Percentiles rank a stretch among this genome's conserved stretches.
Evolutionary conservation across 2,797 vertebrate species (phyloP).

Genomic region (Acrocephalus scirpaceus): DNA sequence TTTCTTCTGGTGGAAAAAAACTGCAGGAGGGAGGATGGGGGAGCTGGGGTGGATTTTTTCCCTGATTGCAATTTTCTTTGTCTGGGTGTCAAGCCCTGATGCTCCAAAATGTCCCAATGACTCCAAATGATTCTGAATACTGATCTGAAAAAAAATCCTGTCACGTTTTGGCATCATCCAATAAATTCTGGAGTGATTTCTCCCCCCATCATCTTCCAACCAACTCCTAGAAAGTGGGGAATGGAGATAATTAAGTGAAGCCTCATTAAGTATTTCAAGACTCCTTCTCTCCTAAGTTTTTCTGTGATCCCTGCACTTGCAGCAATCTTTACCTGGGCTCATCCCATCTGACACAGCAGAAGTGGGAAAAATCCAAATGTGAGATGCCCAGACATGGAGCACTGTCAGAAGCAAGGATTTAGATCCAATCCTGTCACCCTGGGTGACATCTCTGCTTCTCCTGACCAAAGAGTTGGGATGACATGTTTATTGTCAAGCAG

Average conservation of each 20-base stretch:
- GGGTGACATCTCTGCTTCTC: neutral
- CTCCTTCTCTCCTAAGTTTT: neutral
- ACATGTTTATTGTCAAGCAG: neutral
- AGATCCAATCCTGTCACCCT: rapidly evolving
- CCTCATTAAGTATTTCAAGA: neutral
- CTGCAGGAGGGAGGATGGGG: neutral
- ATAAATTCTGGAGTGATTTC: neutral
- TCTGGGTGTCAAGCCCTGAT: neutral
- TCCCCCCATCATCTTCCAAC: neutral
- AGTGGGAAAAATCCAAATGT: neutral
- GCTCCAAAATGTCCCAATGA: neutral
- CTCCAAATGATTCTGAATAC: neutral
- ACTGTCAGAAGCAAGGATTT: neutral
- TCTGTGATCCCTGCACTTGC: neutral
- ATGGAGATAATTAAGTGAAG: neutral
- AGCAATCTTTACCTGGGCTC: neutral
- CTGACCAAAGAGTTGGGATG: neutral
- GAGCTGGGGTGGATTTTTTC: neutral
- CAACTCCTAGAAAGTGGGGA: neutral
- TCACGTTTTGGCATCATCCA: neutral
- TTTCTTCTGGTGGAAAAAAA: constrained; percentile 56
- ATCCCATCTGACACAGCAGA: neutral
- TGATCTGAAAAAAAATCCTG: neutral
- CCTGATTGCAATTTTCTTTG: neutral
- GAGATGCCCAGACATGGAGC: neutral